These are phyloP conservation scores for Apostichopus parvimensis DNA, from an alignment of 35 echinoderm and acorn worm species.

Conservation along the genomic window DNA sequence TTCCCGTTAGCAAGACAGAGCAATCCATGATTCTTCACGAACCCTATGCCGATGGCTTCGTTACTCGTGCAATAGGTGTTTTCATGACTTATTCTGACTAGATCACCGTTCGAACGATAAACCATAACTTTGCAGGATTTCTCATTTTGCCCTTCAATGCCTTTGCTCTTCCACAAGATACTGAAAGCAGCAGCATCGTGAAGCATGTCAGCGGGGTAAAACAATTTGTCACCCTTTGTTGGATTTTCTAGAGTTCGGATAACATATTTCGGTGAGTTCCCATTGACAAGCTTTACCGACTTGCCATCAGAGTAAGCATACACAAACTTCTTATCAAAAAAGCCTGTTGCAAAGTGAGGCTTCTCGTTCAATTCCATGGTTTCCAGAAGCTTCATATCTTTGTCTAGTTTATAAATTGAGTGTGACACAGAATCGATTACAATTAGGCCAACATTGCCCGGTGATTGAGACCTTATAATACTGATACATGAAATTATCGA, in stretches of 20 bases:
- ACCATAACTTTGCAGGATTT: conserved; percentile 4
- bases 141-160: neutral
- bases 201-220: neutral
- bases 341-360: neutral
- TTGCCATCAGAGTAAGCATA: neutral
- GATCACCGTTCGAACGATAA: neutral
- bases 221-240: neutral
- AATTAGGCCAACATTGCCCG: neutral
- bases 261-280: neutral
- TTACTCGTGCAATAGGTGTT: neutral
- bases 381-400: neutral
- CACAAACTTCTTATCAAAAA: neutral
- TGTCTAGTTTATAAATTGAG: neutral
- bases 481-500: neutral
- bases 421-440: neutral
- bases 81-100: neutral
- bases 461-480: neutral
- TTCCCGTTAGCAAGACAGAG: neutral
- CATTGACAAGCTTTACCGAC: neutral
- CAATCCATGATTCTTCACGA: neutral
- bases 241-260: neutral
- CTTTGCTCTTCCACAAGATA: neutral
- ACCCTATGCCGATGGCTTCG: neutral
- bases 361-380: neutral
- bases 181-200: neutral